Conservation (phyloP, 1,140 invertebrate species). For the Lordiphosa stackelbergi region DNA sequence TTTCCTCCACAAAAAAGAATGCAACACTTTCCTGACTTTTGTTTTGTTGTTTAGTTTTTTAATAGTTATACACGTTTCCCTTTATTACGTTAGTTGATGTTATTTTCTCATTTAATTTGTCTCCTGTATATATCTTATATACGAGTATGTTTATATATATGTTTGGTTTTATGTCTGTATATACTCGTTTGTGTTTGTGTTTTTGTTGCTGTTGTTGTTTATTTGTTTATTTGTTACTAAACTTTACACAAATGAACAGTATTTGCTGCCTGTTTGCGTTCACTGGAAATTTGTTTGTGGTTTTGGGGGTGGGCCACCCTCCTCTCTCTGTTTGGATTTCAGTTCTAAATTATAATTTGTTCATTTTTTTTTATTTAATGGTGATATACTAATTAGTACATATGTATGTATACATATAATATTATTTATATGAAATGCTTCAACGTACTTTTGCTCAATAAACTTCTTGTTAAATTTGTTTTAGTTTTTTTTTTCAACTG, state of each 20-base stretch:
- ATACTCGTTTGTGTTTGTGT: slow-evolving; percentile 40
- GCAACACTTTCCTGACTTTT: slow-evolving; percentile 9
- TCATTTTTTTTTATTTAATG: slow-evolving; percentile 20
- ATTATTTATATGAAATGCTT: slow-evolving; percentile 52
- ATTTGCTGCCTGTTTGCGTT: slow-evolving; percentile 37
- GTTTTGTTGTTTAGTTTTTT: slow-evolving; percentile 60
- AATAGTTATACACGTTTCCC: slow-evolving; percentile 73
- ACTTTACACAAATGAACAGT: slow-evolving; percentile 55
- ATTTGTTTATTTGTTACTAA: slow-evolving; percentile 48
- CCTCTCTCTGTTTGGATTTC: slow-evolving; percentile 15
- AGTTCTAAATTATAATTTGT: slow-evolving; percentile 38
- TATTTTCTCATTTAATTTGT: slow-evolving; percentile 70
- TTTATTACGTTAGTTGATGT: slow-evolving; percentile 74
- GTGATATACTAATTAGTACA: slow-evolving; percentile 70
- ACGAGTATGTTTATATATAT: slow-evolving; percentile 28
- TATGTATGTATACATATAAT: slow-evolving; percentile 50
- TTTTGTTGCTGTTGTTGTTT: slow-evolving; percentile 22
- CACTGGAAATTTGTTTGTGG: slow-evolving; percentile 14
- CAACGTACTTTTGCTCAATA: slow-evolving; percentile 57
- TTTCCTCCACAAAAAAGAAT: slow-evolving; percentile 10
- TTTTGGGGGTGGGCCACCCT: slow-evolving; percentile 11
- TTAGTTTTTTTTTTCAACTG: slow-evolving; percentile 26
- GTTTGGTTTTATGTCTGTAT: slow-evolving; percentile 29
- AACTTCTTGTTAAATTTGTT: slow-evolving; percentile 47
- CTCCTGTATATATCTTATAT: slow-evolving; percentile 54